A percentile compares a stretch with the other conserved stretches of the same genome.
These are phyloP conservation scores for Lophura nycthemera DNA, from an alignment of 2,113 vertebrate genomes.

Conservation along the genomic window DNA sequence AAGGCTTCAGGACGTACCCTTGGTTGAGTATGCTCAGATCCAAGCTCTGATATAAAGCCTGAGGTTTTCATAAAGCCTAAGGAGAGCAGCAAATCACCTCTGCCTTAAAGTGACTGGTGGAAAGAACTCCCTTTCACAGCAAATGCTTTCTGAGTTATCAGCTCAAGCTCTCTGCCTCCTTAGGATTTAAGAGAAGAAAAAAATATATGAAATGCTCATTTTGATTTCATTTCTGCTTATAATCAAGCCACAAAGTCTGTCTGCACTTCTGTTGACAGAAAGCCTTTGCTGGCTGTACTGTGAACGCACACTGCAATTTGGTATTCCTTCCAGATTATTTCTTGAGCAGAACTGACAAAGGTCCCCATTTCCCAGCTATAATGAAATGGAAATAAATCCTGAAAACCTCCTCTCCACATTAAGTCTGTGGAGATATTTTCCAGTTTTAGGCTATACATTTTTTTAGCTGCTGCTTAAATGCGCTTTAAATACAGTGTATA, in stretches of 20 bases:
- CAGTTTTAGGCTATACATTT: background rate
- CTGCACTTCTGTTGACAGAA: background rate
- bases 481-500: background rate
- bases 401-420: background rate
- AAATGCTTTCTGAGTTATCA: background rate
- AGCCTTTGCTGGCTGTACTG: background rate
- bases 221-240: background rate
- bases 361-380: background rate
- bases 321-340: background rate
- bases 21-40: accelerated
- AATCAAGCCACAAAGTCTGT: background rate
- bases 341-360: background rate
- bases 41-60: background rate
- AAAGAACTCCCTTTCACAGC: background rate
- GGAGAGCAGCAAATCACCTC: background rate
- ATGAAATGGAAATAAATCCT: background rate
- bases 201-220: background rate
- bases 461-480: background rate
- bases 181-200: background rate
- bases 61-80: background rate
- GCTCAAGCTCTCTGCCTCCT: background rate
- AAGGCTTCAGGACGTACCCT: background rate
- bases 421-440: background rate
- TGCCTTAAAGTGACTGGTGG: background rate
- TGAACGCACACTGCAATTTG: background rate